Base-by-base conservation (phyloP, 2,113 vertebrate species). In the Mormyrus iriodes region DNA sequence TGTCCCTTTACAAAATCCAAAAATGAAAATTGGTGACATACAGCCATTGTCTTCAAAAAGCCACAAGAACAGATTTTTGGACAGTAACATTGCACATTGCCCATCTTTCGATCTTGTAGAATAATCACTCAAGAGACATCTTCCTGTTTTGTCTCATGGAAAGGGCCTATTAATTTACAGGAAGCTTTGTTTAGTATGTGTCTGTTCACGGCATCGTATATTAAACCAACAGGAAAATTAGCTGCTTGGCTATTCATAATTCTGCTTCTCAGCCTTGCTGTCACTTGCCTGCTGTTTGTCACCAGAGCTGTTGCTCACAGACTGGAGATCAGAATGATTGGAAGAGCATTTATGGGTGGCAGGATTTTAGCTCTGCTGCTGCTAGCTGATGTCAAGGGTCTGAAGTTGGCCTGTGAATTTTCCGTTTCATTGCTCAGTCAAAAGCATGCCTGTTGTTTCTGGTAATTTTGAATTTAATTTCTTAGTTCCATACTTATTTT, bases 271-370 rank as follows among this genome's bases (percentile, higher is more conserved):
- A 79, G 73, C 73, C 73, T 79, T 79, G 35, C 73, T 79, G 35
- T 79, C 73, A 42, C 73, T 79, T 79, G 73, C 73, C 73, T 79
- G 73, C 73, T 79, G 73, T 79, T 79, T 79, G 73, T 79, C 73
- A 42, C 73, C 73, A 79, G 73, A 79, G 73, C 73, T 79, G 73
- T 79, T 42, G 73, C 35, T 79, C 31, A 79, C 73, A 79, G 73
- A 73, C 65, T 27, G 65, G 65, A 73, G 65, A 73, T 35, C 27
- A 73, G 31, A 79, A 79, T 79, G 31, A 79, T 39, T 79, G 73
- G 31, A 79, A 79, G 35, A 79, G 73, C 61, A 69, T 69, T 69
- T 69, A 69, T 10, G 61, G 61, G 61, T 31, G 61, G 61, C 73
- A 19, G 73, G 73, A 42, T 79, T 79, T 79, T 42, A 79, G 35